These are phyloP conservation scores for Crotalus tigris DNA, from an alignment of 2,113 vertebrate genomes.

Conservation along the genomic window DNA sequence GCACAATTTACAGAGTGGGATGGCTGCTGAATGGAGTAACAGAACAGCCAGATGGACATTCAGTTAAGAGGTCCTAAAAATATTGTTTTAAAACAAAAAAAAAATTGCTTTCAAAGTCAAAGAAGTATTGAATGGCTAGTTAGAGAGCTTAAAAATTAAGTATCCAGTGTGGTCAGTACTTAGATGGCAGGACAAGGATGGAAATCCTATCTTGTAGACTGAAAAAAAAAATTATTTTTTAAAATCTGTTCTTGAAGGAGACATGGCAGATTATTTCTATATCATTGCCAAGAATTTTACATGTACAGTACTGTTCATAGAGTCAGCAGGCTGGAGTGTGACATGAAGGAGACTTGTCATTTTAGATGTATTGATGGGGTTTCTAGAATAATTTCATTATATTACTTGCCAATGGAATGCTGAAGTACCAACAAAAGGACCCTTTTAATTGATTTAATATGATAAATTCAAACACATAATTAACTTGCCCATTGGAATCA, in stretches of 20 bases:
- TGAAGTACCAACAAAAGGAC: not conserved
- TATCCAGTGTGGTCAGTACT: not conserved
- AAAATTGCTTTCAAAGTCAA: not conserved
- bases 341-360: not conserved
- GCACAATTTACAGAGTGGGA: not conserved
- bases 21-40: not conserved
- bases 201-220: not conserved
- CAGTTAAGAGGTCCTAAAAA: not conserved
- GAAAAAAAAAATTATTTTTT: not conserved
- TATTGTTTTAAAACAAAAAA: not conserved
- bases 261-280: not conserved
- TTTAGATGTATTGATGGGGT: not conserved
- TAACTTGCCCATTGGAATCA: slow-evolving; percentile 3
- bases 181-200: not conserved
- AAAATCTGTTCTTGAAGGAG: not conserved
- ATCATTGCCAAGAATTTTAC: not conserved
- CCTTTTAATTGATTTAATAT: not conserved
- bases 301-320: not conserved
- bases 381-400: not conserved
- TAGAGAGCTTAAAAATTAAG: not conserved
- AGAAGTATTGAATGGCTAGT: not conserved
- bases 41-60: not conserved
- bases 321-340: not conserved
- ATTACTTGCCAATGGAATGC: not conserved
- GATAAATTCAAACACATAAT: not conserved